Percentiles rank a stretch among this genome's conserved stretches.
These are phyloP conservation scores for Frankliniella fusca DNA, from an alignment of 2,888 invertebrate genomes.

Conservation along the genomic window DNA sequence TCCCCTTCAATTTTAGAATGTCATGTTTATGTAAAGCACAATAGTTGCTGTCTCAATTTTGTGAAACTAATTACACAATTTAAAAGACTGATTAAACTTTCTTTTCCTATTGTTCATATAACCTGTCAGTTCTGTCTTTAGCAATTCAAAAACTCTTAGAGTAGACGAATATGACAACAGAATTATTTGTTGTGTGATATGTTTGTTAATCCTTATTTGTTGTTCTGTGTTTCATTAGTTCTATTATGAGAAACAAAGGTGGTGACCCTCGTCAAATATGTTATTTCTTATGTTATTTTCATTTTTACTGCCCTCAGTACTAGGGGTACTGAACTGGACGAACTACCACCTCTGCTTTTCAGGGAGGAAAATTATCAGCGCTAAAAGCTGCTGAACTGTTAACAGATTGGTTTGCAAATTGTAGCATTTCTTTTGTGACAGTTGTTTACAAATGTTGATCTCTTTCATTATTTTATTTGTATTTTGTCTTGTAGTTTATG, in stretches of 20 bases:
- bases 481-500: not conserved
- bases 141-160: not conserved
- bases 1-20: not conserved
- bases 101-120: not conserved
- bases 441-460: not conserved
- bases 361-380: not conserved
- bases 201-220: not conserved
- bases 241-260: too few species aligned
- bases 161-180: not conserved
- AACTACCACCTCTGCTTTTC: not conserved
- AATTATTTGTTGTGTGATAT: not conserved
- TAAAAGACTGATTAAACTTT: not conserved
- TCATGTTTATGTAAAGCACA: not conserved
- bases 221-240: not conserved
- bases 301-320: not conserved
- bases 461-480: not conserved
- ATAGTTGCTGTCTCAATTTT: not conserved
- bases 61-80: not conserved
- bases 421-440: not conserved
- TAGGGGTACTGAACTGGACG: not conserved
- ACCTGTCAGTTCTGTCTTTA: not conserved
- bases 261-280: too few species aligned
- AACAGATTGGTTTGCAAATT: not conserved
- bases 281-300: not conserved
- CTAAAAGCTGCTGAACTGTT: not conserved